Evolutionary conservation across 2,797 vertebrate genomes (phyloP).

Genomic region (Rhinella marina): DNA sequence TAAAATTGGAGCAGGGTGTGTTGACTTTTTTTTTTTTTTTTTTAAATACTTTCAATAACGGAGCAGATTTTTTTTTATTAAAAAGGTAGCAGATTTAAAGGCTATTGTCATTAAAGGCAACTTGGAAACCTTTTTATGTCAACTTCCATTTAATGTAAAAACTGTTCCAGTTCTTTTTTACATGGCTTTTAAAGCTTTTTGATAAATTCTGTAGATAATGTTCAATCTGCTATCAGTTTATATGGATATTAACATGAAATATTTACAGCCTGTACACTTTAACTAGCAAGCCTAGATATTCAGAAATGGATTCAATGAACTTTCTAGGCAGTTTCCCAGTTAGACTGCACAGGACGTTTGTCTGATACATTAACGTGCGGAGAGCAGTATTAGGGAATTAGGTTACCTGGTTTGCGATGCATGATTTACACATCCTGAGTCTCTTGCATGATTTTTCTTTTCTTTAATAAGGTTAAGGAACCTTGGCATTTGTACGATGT

Average conservation of each 20-base stretch:
- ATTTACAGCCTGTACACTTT: conserved; percentile 46
- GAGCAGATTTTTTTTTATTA: conserved; percentile 50
- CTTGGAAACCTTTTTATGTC: conserved; percentile 61
- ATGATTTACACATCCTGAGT: conserved; percentile 97
- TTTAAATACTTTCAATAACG: conserved; percentile 23
- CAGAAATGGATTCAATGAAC: not conserved
- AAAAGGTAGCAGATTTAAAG: conserved; percentile 52
- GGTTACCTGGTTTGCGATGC: conserved; percentile 97
- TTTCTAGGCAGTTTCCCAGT: not conserved
- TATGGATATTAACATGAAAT: conserved; percentile 45
- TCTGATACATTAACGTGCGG: conserved; percentile 49
- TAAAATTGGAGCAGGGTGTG: not conserved
- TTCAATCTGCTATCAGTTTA: conserved; percentile 61
- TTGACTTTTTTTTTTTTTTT: not conserved
- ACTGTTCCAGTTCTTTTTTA: conserved; percentile 51
- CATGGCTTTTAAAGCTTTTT: conserved; percentile 59
- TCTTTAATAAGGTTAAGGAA: conserved; percentile 83
- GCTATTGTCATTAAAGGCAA: conserved; percentile 54
- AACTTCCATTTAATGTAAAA: conserved; percentile 48
- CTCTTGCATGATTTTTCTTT: conserved; percentile 91
- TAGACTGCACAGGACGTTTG: conserved; percentile 12
- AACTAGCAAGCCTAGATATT: conserved; percentile 3
- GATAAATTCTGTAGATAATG: conserved; percentile 13
- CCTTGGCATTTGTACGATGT: conserved; percentile 62
- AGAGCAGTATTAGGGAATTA: conserved; percentile 78